Base-by-base conservation (phyloP, 1,140 invertebrate genomes). In the Drosophila auraria region DNA sequence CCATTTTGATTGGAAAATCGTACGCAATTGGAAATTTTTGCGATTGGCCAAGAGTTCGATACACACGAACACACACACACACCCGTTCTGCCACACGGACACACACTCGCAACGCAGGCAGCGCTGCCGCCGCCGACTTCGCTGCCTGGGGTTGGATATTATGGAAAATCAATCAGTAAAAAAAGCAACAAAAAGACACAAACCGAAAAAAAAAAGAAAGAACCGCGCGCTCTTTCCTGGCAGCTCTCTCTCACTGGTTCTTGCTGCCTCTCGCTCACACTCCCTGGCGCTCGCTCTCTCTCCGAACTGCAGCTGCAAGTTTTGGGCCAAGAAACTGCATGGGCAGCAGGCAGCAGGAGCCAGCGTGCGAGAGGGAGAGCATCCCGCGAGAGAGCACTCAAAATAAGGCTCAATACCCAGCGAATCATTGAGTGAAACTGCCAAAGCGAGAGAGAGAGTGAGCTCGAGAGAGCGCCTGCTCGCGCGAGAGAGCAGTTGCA, bases 1-100 rank as follows among this genome's bases (percentile, higher is more conserved):
- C 79, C 75, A 74, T 89, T 89, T 89, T 90, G 86, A 90, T 90
- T 90, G 86, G 86, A 90, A 90, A 90, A 90, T 90, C 86, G 87
- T 84, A 86, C 82, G 81, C 86, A 89, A 87, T 90, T 84, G 82
- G 74, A 89, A 89, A 89, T 89, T 82, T 89, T 89, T 89, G 84
- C 84, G 80, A 89, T 90, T 89, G 86, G 84, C 86, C 80, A 73
- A 81, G 78, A 79, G 86, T 89, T 89, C 86, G 64, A 90, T 89
- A 84, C 73, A 65, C 73, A 40, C 68, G 68, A 38, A 30, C 61
- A 54, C 30, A 44, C 36, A 59, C 44, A 15, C 49, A 38, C 60
- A 20, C 23, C 56, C 20, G 20, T 20, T 20, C 20, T 20, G 20
- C 20, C 57, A 57, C 30, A 53, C 20, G 33, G 33, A 38, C 36